Percentiles rank a stretch among this genome's conserved stretches.
Evolutionary conservation across 53 echinoderm and acorn worm species (phyloP).

Genomic region (Luidia sarsii): DNA sequence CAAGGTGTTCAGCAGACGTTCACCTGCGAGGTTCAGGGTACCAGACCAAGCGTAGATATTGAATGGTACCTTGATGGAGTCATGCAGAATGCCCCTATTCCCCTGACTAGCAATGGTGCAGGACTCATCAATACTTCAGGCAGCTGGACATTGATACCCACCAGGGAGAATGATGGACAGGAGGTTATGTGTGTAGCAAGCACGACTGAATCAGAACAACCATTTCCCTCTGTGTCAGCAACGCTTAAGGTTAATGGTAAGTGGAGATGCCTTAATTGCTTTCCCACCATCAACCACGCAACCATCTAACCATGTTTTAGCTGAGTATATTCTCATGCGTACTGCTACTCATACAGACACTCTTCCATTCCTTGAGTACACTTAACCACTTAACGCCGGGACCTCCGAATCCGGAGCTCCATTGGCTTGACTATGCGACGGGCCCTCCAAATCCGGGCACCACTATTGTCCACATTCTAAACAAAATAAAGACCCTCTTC

Average conservation of each 20-base stretch:
- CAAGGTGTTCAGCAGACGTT: neutral
- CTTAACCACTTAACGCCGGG: too few species aligned
- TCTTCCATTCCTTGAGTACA: too few species aligned
- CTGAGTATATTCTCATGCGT: too few species aligned
- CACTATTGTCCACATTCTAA: too few species aligned
- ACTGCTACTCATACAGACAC: too few species aligned
- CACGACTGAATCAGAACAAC: neutral
- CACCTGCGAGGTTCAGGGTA: slow-evolving; percentile 21
- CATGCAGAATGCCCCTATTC: neutral
- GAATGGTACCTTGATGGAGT: slow-evolving; percentile 24
- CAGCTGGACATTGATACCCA: neutral
- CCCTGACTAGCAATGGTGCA: neutral
- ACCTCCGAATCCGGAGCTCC: too few species aligned
- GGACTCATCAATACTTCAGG: neutral
- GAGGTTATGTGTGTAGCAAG: neutral
- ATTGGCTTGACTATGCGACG: too few species aligned
- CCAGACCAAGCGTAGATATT: slow-evolving; percentile 39
- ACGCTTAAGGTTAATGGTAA: neutral
- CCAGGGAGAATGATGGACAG: neutral
- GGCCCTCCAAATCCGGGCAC: too few species aligned
- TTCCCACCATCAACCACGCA: too few species aligned
- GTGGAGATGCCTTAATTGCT: too few species aligned
- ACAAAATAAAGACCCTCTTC: too few species aligned
- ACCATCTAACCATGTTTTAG: too few species aligned
- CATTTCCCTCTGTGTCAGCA: neutral